These are phyloP conservation scores for Lathamus discolor DNA, from an alignment of 2,113 vertebrate species.

Conservation along the genomic window DNA sequence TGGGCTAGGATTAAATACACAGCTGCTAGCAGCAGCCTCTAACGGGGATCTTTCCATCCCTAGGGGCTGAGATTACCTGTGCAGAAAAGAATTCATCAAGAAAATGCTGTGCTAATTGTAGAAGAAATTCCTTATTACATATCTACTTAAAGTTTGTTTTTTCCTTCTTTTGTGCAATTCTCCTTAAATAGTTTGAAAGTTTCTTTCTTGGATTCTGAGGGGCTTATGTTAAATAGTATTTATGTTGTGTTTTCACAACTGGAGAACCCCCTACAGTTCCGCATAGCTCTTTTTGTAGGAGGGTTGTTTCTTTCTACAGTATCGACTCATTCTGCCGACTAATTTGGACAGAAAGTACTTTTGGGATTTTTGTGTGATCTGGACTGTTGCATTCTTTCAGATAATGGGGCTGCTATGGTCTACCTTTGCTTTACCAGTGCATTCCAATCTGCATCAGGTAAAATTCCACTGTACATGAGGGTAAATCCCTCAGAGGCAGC, in stretches of 20 bases:
- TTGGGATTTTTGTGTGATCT: neutral
- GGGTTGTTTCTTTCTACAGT: neutral
- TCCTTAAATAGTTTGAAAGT: neutral
- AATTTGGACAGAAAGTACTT: conserved; percentile 5
- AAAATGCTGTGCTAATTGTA: neutral
- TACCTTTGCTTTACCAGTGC: neutral
- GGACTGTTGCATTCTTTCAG: neutral
- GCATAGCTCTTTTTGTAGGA: conserved; percentile 8
- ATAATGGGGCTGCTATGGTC: neutral
- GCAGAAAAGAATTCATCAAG: conserved; percentile 52
- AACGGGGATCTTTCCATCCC: neutral
- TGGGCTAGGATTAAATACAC: neutral
- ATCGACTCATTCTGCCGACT: conserved; percentile 38
- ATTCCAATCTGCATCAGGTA: neutral
- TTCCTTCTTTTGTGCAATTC: neutral
- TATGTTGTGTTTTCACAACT: conserved; percentile 54
- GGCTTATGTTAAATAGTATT: neutral
- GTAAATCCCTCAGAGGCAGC: neutral
- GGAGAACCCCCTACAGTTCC: conserved; percentile 21
- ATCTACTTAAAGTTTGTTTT: neutral
- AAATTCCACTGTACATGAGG: neutral
- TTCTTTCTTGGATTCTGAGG: neutral
- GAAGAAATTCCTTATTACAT: conserved; percentile 2
- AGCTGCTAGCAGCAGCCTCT: neutral
- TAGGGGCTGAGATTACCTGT: conserved; percentile 41